Base-by-base conservation (phyloP, 1,140 invertebrate species). In the Euglossa dilemma region DNA sequence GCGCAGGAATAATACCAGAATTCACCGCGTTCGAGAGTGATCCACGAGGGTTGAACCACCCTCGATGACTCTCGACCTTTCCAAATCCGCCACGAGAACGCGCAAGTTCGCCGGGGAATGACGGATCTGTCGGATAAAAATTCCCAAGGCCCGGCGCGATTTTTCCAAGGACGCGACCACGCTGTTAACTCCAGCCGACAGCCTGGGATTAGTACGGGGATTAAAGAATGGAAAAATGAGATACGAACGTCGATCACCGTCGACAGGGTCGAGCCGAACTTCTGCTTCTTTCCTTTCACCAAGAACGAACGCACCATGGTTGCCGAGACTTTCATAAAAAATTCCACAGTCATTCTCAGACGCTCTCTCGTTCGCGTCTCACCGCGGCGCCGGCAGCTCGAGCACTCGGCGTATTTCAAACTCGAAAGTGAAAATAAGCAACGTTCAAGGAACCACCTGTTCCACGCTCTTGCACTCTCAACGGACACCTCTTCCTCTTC, bases 211-310 rank as follows among this genome's bases (percentile, higher is more conserved):
- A 63, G 61, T 36, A 5, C 28, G 16, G 36, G 28, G 9, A 63
- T 7, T 63, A 63, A 4, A 43, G 18, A 63, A 63, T 16, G 61
- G 23, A 23, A 23, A 56, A 36, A 11, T 11, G 18, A 45, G 45
- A 87, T 87, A 85, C 59, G 77, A 88, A 88, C 73, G 54, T 84
- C 64, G 61, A 90, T 92, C 91, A 94, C 93, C 91, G 93, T 94
- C 57, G 93, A 93, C 61, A 94, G 80, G 73, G 93, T 93, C 9
- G 93, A 93, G 45, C 92, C 91, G 67, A 93, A 94, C 83, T 88
- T 91, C 71, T 91, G 87, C 59, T 91, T 91, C 74, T 92, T 94
- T 77, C 91, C 91, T 57, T 92, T 91, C 45, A 78, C 85, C 73
- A 93, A 89, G 89, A 92, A 93, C 43, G 91, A 92, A 81, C 90